Base-by-base conservation (phyloP, 2,797 vertebrate species). In the Brachyalestes nurse region DNA sequence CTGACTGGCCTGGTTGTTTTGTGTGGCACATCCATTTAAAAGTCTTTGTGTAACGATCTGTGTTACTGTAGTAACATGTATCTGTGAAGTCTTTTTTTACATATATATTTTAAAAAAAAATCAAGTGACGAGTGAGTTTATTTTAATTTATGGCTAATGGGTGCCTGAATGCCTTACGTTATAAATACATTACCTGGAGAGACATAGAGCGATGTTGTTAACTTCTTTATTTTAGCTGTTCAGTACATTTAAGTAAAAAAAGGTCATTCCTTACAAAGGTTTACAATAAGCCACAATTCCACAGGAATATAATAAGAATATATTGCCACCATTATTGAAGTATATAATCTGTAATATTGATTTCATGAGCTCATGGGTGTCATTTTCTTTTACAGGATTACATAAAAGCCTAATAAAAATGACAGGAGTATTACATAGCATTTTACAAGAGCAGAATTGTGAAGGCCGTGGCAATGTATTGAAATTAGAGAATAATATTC, bases 211-310 rank as follows among this genome's bases (percentile, higher is more conserved):
- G 40, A 23, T 53, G 45, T 73, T 82, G 12, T 73, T 67, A 14
- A 77, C 60, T 60, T 70, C 53, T 82, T 86, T 86, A 84, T 78
- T 82, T 58, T 77, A 80, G 61, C 34, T 74, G 51, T 81, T 77
- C n/a, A 83, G 57, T 62, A 78, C 42, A 70, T 82, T 40, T 49
- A 81, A 76, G 77, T 69, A 83, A 76, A 62, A 78, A 61, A 67
- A 67, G 71, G 21, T 71, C 79, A 84, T 84, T 78, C 86, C 86
- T 88, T 88, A 86, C 85, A 82, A 88, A 88, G 86, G 86, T 82
- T 85, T 86, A 87, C 85, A 82, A 51, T 78, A 51, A 85, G 83
- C 83, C 51, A 72, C 42, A 85, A 88, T 88, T 88, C 86, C 86
- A 88, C 85, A 85, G 86, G 86, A 88, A 88, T 88, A 82, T 85